phyloP scores from a whole-genome alignment of 2,113 vertebrate species.

The Semnornis frantzii region DNA sequence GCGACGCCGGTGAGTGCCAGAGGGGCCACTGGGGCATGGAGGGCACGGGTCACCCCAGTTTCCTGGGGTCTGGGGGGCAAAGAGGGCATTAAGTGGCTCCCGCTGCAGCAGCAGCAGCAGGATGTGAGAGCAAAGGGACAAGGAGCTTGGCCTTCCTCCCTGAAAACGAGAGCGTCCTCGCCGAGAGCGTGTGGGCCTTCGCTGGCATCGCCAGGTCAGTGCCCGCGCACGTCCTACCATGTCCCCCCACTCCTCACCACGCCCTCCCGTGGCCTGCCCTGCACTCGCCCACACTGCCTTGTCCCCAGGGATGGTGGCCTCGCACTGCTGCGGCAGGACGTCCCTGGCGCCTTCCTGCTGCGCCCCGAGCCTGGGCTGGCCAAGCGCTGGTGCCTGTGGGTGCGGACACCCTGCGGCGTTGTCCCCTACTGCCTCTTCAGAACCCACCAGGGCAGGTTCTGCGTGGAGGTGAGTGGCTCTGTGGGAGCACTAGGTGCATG shows the following conservation, averaged over 20 bases:
- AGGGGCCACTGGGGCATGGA: background rate
- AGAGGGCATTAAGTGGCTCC: background rate
- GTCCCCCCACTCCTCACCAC: accelerated
- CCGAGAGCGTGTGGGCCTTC: conserved; percentile 89
- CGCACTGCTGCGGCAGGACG: conserved; percentile 82
- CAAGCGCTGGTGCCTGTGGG: conserved; percentile 81
- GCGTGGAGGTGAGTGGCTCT: conserved; percentile 80
- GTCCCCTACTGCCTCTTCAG: conserved; percentile 77
- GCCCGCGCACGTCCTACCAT: accelerated
- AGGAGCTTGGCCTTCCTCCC: conserved; percentile 71
- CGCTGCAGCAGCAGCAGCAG: background rate
- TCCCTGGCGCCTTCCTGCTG: conserved; percentile 87
- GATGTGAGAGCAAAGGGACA: conserved; percentile 66
- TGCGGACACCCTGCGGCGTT: conserved; percentile 83
- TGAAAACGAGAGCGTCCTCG: conserved; percentile 85
- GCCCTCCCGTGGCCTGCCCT: accelerated
- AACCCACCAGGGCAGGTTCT: conserved; percentile 79
- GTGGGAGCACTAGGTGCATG: background rate
- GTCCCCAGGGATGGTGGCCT: conserved; percentile 78
- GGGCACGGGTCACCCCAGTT: accelerated
- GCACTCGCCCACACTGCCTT: accelerated
- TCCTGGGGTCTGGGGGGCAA: accelerated
- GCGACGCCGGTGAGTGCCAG: conserved; percentile 76
- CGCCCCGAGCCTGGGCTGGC: conserved; percentile 78
- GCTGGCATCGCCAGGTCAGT: conserved; percentile 86